phyloP scores from a whole-genome alignment of 2,113 vertebrate genomes.

The Eublepharis macularius region DNA sequence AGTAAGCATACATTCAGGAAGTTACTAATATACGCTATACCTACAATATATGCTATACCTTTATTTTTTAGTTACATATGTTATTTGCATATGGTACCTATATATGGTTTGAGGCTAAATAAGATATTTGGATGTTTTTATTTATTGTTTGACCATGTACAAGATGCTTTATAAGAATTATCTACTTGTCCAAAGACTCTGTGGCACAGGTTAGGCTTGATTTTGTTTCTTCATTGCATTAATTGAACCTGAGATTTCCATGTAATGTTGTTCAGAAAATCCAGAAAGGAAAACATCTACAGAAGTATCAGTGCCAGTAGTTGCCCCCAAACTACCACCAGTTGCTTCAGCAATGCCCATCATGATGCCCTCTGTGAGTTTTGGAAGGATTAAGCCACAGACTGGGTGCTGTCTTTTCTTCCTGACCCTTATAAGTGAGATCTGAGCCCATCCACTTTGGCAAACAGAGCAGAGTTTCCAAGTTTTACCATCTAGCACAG shows the following conservation, averaged over 20 bases:
- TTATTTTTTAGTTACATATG: neutral
- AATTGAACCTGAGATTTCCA: too few relatives aligned
- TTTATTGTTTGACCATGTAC: neutral
- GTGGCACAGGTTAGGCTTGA: neutral
- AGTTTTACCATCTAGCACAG: neutral
- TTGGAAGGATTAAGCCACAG: too few relatives aligned
- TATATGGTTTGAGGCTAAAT: neutral
- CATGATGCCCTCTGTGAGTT: too few relatives aligned
- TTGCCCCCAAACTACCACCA: too few relatives aligned
- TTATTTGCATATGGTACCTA: neutral
- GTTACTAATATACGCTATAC: neutral
- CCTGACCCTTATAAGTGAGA: neutral
- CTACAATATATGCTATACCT: rapidly evolving
- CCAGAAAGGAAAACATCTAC: too few relatives aligned
- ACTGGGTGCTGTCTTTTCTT: too few relatives aligned
- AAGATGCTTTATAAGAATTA: neutral
- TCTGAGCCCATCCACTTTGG: neutral
- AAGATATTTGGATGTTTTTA: neutral
- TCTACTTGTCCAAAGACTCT: neutral
- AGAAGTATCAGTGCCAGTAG: too few relatives aligned
- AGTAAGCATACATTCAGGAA: neutral
- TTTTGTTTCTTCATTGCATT: too few relatives aligned
- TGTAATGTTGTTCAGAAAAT: too few relatives aligned
- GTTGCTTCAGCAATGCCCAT: too few relatives aligned
- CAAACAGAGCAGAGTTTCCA: neutral